phyloP scores from a whole-genome alignment of 92 coral and sea anemone species.

The Desmophyllum pertusum region DNA sequence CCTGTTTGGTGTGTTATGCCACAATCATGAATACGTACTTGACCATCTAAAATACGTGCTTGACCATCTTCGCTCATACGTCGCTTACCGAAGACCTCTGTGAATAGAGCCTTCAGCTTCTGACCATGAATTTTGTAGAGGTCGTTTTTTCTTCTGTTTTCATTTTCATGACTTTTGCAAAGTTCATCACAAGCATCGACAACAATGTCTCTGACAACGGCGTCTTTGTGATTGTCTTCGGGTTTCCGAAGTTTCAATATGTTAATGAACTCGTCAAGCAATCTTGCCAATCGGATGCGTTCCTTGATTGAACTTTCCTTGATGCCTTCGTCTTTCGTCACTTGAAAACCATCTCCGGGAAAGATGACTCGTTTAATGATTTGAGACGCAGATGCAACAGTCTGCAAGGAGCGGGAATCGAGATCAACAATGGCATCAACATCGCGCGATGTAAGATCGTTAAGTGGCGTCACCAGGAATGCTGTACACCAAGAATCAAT shows the following conservation, averaged over 20 bases:
- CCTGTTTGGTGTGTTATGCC: background rate
- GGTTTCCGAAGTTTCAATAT: conserved; percentile 20
- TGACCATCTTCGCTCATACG: background rate
- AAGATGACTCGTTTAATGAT: conserved; percentile 39
- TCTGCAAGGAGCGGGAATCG: conserved; percentile 20
- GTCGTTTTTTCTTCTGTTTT: background rate
- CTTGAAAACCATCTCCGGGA: conserved; percentile 31
- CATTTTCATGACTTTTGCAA: conserved; percentile 8
- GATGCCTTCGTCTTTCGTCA: conserved; percentile 1
- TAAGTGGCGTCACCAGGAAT: conserved; percentile 34
- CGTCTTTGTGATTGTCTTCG: conserved; percentile 18
- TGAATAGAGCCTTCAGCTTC: conserved; percentile 39
- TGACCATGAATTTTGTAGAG: conserved; percentile 50
- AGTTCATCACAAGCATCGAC: conserved; percentile 45
- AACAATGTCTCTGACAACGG: conserved; percentile 23
- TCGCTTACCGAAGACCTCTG: conserved; percentile 38
- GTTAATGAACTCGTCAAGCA: conserved; percentile 62
- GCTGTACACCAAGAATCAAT: conserved; percentile 73
- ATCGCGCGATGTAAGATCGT: conserved; percentile 54
- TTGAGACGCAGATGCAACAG: conserved; percentile 39
- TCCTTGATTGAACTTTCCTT: conserved; percentile 24
- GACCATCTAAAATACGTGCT: background rate
- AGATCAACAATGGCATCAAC: conserved; percentile 63
- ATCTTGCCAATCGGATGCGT: conserved; percentile 57
- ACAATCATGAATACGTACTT: background rate